These are phyloP conservation scores for Colletes gigas DNA, from an alignment of 1,140 invertebrate species.

Conservation along the genomic window DNA sequence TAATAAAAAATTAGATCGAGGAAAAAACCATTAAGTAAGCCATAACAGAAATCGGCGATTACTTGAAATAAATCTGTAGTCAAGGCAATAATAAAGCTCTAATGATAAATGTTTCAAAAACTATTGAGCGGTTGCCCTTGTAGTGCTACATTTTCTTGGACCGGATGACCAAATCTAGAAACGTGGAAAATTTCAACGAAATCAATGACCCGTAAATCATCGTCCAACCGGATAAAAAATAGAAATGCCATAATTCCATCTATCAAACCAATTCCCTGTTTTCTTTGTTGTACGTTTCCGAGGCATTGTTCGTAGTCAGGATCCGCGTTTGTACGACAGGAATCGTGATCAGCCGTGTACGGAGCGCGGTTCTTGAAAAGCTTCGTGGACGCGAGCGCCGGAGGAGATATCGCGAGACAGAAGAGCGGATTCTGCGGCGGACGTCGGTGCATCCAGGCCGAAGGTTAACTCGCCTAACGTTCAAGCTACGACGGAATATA, in stretches of 20 bases:
- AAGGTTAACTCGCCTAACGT: slow-evolving; percentile 70
- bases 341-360: slow-evolving; percentile 42
- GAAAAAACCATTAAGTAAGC: neutral
- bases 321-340: neutral
- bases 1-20: too few relatives aligned
- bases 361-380: slow-evolving; percentile 14
- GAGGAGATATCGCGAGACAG: slow-evolving; percentile 10
- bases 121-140: too few relatives aligned
- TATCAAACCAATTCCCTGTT: neutral
- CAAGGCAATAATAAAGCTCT: too few relatives aligned
- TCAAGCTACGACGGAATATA: slow-evolving; percentile 60
- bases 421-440: slow-evolving; percentile 23
- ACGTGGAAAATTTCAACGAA: too few relatives aligned
- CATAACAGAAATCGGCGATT: neutral
- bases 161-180: too few relatives aligned
- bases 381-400: neutral
- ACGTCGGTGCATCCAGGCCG: slow-evolving; percentile 46
- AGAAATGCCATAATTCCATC: slow-evolving; percentile 17
- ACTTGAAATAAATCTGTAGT: too few relatives aligned
- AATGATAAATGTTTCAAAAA: too few relatives aligned
- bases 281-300: slow-evolving; percentile 9
- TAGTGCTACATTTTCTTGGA: too few relatives aligned
- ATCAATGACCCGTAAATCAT: too few relatives aligned
- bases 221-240: neutral
- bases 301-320: slow-evolving; percentile 24